Percentiles rank a stretch among this genome's conserved stretches.
Evolutionary conservation across 2,113 vertebrate genomes (phyloP).

Genomic region (Trichomycterus rosablanca): DNA sequence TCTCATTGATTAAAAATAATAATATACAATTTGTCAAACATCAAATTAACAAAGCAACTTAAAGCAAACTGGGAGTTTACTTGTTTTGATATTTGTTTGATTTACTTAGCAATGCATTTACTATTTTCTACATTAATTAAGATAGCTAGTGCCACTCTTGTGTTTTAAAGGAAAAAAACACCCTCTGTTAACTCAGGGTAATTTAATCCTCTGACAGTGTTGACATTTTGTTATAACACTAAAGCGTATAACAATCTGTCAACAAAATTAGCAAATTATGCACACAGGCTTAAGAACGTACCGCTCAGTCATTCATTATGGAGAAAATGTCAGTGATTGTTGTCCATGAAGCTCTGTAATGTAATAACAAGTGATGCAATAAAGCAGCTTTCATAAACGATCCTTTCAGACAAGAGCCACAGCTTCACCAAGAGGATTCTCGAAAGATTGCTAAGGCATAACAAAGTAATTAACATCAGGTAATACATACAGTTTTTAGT

Average conservation of each 20-base stretch:
- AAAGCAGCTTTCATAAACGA: conserved; percentile 24
- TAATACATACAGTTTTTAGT: conserved; percentile 36
- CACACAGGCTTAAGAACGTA: not conserved
- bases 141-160: too few species aligned
- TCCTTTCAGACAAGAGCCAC: conserved; percentile 9
- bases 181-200: too few species aligned
- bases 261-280: conserved; percentile 8
- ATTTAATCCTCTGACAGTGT: too few species aligned
- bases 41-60: too few species aligned
- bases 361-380: conserved; percentile 16
- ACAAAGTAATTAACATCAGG: conserved; percentile 44
- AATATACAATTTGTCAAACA: too few species aligned
- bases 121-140: too few species aligned
- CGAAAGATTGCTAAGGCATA: conserved; percentile 29
- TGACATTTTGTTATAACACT: conserved; percentile 23
- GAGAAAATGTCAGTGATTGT: conserved; percentile 14
- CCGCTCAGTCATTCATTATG: conserved; percentile 10
- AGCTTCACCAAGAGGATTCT: conserved; percentile 13
- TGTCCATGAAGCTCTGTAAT: not conserved
- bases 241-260: conserved; percentile 19
- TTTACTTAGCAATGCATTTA: too few species aligned
- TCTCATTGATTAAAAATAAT: too few species aligned
- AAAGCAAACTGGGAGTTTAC: too few species aligned
- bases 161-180: too few species aligned
- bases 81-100: too few species aligned